Evolutionary conservation across 2,888 invertebrate genomes (phyloP).

Genomic region (Himalopsyche tibetana): DNA sequence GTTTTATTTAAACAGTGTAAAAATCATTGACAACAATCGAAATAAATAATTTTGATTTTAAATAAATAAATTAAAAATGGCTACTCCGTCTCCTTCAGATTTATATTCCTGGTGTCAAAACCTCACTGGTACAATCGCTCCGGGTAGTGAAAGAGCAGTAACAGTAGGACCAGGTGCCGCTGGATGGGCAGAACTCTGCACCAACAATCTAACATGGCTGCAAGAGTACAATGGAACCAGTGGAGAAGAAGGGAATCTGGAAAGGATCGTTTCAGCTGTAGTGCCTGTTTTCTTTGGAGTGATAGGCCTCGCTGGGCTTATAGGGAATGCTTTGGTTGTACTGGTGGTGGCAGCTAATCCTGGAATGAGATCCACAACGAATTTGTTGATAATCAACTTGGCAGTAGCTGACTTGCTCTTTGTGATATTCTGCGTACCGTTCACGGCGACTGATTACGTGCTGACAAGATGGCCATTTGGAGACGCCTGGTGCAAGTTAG

Average conservation of each 20-base stretch:
- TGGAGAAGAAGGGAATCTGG: constrained; percentile 77
- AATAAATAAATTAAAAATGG: constrained; percentile 46
- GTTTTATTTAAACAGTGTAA: too few species aligned
- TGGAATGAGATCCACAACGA: constrained; percentile 95
- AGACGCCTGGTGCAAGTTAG: constrained; percentile 91
- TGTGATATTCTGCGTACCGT: constrained; percentile 95
- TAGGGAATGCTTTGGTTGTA: constrained; percentile 93
- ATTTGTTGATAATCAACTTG: constrained; percentile 92
- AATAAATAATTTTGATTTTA: too few species aligned
- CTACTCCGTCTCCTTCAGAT: constrained; percentile 46
- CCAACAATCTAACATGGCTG: constrained; percentile 58
- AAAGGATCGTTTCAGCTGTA: constrained; percentile 82
- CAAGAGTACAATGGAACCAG: constrained; percentile 67
- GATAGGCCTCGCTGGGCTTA: constrained; percentile 90
- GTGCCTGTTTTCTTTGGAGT: constrained; percentile 91
- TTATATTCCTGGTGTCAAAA: constrained; percentile 51
- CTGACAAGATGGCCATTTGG: constrained; percentile 94
- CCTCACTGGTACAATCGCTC: constrained; percentile 2
- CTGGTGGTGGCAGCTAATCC: constrained; percentile 92
- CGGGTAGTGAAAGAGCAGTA: background rate
- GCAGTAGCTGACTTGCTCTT: constrained; percentile 94
- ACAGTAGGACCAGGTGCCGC: constrained; percentile 46
- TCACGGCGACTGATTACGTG: constrained; percentile 94
- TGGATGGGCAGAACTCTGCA: constrained; percentile 57
- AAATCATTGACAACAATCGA: too few species aligned